Evolutionary conservation across 1,140 invertebrate species (phyloP).

Genomic region (Samia ricini): DNA sequence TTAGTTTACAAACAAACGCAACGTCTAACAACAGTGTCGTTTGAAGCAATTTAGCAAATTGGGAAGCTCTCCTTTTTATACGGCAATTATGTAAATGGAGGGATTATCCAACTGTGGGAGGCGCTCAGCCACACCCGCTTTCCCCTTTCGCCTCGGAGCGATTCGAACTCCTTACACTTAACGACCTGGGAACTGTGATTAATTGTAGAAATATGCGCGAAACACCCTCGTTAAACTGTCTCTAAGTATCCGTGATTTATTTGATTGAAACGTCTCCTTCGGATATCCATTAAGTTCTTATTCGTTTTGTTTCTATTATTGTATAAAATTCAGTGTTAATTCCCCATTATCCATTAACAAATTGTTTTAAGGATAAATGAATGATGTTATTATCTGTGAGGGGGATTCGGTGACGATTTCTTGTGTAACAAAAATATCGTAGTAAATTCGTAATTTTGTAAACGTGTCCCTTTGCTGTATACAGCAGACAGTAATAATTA

Average conservation of each 20-base stretch:
- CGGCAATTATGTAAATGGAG: slow-evolving; percentile 77
- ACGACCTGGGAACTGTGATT: slow-evolving; percentile 69
- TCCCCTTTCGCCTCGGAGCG: slow-evolving; percentile 56
- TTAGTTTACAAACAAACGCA: slow-evolving; percentile 19
- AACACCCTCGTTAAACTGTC: slow-evolving; percentile 50
- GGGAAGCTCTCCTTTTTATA: slow-evolving; percentile 74
- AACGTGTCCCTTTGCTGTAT: too few relatives aligned
- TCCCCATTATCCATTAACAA: slow-evolving; percentile 1
- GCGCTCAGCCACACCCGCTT: slow-evolving; percentile 62
- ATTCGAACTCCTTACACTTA: slow-evolving; percentile 60
- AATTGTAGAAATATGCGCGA: slow-evolving; percentile 58
- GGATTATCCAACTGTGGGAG: slow-evolving; percentile 71
- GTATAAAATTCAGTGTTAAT: not conserved
- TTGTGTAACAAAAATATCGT: too few relatives aligned
- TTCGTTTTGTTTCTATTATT: slow-evolving; percentile 9
- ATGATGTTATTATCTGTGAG: not conserved
- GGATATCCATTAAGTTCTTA: slow-evolving; percentile 45
- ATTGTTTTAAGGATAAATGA: not conserved
- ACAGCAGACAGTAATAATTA: too few relatives aligned
- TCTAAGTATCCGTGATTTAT: slow-evolving; percentile 51
- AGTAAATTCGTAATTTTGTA: too few relatives aligned
- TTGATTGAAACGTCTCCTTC: slow-evolving; percentile 53
- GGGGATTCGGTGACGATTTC: too few relatives aligned
- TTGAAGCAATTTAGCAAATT: slow-evolving; percentile 76
- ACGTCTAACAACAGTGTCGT: slow-evolving; percentile 57